Evolutionary conservation across 2,888 invertebrate genomes (phyloP), one percentile per base, ranked within the genome.

Genomic region (Hyppa rectilinea): DNA sequence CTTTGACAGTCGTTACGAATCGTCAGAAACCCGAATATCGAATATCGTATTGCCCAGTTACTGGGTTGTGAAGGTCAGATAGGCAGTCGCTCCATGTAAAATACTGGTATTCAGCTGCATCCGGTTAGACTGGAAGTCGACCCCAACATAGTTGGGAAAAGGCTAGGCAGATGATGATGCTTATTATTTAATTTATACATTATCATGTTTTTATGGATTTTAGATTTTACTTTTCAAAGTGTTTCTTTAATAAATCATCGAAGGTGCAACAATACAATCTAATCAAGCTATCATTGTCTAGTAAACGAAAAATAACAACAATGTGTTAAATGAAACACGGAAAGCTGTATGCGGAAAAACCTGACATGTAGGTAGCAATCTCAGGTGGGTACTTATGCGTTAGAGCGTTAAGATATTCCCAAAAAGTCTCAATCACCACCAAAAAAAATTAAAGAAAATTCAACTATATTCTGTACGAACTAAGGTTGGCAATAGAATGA

Each of bases 341-440:
- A 95, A 95, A 94, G 92, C 86, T 86, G 84, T 87, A 92, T 88
- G 93, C 94, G 96, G 95, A 95, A 95, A 95, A 95, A 93, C 94
- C 91, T 91, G 87, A 87, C 85, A 80, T 84, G 90, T 91, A 92
- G 91, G 93, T 93, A 93, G 92, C 90, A 88, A 91, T 92, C 89
- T 86, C 87, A 86, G 82, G 85, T 86, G 73, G 73, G 80, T 82
- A 85, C 85, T 86, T 87, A 92, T 92, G 90, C 92, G 91, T 91
- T 91, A 89, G 87, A 81, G 66, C 79, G 83, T 86, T 85, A 83
- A 84, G 81, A 71, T 47, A 73, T 45, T 75, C 58, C 62, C 49
- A 78, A 80, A 91, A 88, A 55, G 82, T 47, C 80, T 5, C 72
- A 91, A 88, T n/a, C 26, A 55, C 62, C 65, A 45, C 7, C 0